Base-by-base conservation (phyloP, 2,113 vertebrate genomes). In the Epinephelus cyanopodus region DNA sequence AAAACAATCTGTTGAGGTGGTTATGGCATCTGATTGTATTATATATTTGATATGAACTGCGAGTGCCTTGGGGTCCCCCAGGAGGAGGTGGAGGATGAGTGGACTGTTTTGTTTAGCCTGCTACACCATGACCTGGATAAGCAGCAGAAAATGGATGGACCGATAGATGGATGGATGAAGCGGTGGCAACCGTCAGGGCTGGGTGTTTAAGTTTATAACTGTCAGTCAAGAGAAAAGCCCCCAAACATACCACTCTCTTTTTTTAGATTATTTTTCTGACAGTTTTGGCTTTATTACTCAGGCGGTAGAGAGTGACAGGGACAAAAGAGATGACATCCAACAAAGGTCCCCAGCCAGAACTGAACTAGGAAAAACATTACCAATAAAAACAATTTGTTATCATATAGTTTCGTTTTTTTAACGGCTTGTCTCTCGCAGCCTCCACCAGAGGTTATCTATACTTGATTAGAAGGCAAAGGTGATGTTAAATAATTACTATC, bases 221-320 rank as follows among this genome's bases (percentile, higher is more conserved):
- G 69, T 56, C 64, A 78, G 53, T 87, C 81, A 69, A 23, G 21
- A 13, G 19, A 60, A 72, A 19, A 63, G 29, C 79, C 56, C 23
- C 8, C 27, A 37, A 67, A 79, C 70, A 57, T 52, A 13, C n/a
- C 27, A 9, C 6, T 21, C 53, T 29, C 15, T 45, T 48, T 15
- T 39, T 67, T 53, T n/a, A 63, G 39, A 29, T 52, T n/a, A 58
- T 66, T 79, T 75, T 60, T 54, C 37, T 83, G 77, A 80, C 81
- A 77, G 56, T 72, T 70, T 56, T 66, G 18, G 18, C 25, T 42
- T 61, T 4, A 56, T 83, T 33, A 37, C 8, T 54, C 45, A n/a
- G 57, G 48, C 64, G 56, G 53, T 10, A 39, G 39, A 64, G 45
- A 61, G 64, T 54, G 75, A 76, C 57, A 23, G 54, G 39, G 21